Conservation (phyloP, 2,888 invertebrate genomes). For the Thecocarcelia acutangulata region DNA sequence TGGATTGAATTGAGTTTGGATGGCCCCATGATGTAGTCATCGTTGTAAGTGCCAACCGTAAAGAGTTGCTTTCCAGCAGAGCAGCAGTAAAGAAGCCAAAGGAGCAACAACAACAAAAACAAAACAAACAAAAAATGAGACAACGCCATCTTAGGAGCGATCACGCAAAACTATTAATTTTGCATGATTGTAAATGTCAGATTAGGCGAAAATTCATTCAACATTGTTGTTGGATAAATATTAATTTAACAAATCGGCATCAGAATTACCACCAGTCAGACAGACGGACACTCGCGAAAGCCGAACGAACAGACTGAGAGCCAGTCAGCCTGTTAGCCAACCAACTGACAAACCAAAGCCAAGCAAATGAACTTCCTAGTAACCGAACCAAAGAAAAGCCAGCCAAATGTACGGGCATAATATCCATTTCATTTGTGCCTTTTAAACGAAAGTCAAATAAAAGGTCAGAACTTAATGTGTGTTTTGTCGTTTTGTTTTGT, state of each 20-base stretch:
- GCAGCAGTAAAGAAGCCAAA: slow-evolving; percentile 22
- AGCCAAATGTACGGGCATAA: slow-evolving; percentile 12
- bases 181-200: slow-evolving; percentile 69
- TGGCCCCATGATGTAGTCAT: slow-evolving; percentile 28
- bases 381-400: slow-evolving; percentile 47
- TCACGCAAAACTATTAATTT: slow-evolving; percentile 71
- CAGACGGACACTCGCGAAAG: background rate
- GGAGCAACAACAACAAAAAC: slow-evolving; percentile 15
- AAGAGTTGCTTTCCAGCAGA: background rate
- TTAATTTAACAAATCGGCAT: slow-evolving; percentile 71
- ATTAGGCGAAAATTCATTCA: slow-evolving; percentile 69
- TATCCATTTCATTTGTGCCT: slow-evolving; percentile 48
- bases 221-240: slow-evolving; percentile 68
- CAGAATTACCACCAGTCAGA: slow-evolving; percentile 63
- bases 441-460: slow-evolving; percentile 64
- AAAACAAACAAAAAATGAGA: slow-evolving; percentile 15
- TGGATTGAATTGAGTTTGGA: slow-evolving; percentile 48
- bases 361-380: slow-evolving; percentile 61
- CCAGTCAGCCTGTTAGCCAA: background rate
- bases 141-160: slow-evolving; percentile 66
- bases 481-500: slow-evolving; percentile 20
- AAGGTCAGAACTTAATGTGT: slow-evolving; percentile 70
- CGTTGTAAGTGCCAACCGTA: slow-evolving; percentile 35
- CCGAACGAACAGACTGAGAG: background rate
- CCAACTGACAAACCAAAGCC: slow-evolving; percentile 6